Base-by-base conservation (phyloP, 2,888 invertebrate genomes). In the Cephus runcator region DNA sequence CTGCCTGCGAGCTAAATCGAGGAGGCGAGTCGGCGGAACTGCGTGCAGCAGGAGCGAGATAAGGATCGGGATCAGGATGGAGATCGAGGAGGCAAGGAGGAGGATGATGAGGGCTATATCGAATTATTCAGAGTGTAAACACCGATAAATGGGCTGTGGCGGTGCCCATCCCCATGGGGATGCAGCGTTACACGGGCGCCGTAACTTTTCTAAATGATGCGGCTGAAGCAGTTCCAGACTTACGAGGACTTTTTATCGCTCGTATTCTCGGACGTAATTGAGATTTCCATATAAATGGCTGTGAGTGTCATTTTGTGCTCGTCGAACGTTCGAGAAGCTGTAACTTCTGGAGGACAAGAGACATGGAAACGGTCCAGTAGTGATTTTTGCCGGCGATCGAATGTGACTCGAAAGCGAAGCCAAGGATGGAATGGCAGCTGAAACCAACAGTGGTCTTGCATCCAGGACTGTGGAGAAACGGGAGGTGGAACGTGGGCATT, bases 401-500 rank as follows among this genome's bases (percentile, higher is more conserved):
- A 74, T 35, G 69, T 36, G 35, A 12, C 69, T 69, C 69, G 34
- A 69, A 69, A 79, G 77, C 71, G 69, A 77, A 56, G 69, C 75
- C 36, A 69, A 76, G 76, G 78, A 69, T 73, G 78, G 2, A 23
- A 23, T 73, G 79, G 78, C 78, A 35, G 75, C 23, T 23, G 56
- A 23, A 56, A 23, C 23, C 23, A 56, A 9, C 2, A 1, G 56
- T 23, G 56, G 23, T 1, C 9, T 23, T 56, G 56, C 56, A 23
- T 56, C 56, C 9, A 23, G 56, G 56, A 77, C 80, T 82, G 78
- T 81, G 80, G 80, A 75, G 30, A 34, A 33, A 3, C 30, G 15
- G 71, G 71, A 71, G 71, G 71, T 71, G 68, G 77, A 40, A 56
- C 11, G 75, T 11, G 80, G 87, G 81, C 86, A 88, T 88, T 88